A percentile compares a stretch with the other conserved stretches of the same genome.
Conservation (phyloP, 1,140 invertebrate genomes). For the Panagrolaimus sp. region DNA sequence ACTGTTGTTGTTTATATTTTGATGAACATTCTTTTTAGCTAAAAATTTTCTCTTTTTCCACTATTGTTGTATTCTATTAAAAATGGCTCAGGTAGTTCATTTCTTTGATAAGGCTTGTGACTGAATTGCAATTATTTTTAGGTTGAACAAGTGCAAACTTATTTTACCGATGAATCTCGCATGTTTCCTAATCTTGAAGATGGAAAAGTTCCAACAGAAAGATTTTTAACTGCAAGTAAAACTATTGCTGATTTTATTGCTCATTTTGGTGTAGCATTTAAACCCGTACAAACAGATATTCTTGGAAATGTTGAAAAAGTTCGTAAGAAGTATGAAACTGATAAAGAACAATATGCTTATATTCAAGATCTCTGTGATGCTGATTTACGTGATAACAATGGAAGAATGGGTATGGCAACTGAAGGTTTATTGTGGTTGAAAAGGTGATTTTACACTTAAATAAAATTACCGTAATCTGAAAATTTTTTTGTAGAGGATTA, state of each 20-base stretch:
- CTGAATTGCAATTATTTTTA: no score
- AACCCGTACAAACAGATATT: constrained; percentile 44
- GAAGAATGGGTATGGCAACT: constrained; percentile 35
- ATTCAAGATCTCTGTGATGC: constrained; percentile 37
- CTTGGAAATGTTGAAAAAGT: constrained; percentile 43
- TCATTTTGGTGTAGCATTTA: constrained; percentile 41
- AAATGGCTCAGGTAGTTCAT: no score
- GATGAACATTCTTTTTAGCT: no score
- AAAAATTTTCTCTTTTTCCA: no score
- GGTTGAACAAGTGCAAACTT: constrained; percentile 22
- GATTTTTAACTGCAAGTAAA: constrained; percentile 43
- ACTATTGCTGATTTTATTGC: constrained; percentile 46
- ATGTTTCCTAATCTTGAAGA: constrained; percentile 32
- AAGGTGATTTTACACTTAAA: constrained; percentile 29
- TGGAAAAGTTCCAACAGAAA: constrained; percentile 36
- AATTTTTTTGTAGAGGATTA: constrained; percentile 28
- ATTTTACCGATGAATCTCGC: constrained; percentile 39
- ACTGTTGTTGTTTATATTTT: no score
- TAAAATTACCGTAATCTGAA: not conserved
- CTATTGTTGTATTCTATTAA: no score
- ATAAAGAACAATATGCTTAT: constrained; percentile 24
- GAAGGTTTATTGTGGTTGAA: constrained; percentile 46
- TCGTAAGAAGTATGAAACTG: constrained; percentile 28
- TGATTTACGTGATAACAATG: constrained; percentile 33
- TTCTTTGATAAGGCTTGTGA: no score